Evolutionary conservation across 2,888 invertebrate genomes (phyloP), one percentile per base, ranked within the genome.

Genomic region (Hydrotaea cyrtoneurina): DNA sequence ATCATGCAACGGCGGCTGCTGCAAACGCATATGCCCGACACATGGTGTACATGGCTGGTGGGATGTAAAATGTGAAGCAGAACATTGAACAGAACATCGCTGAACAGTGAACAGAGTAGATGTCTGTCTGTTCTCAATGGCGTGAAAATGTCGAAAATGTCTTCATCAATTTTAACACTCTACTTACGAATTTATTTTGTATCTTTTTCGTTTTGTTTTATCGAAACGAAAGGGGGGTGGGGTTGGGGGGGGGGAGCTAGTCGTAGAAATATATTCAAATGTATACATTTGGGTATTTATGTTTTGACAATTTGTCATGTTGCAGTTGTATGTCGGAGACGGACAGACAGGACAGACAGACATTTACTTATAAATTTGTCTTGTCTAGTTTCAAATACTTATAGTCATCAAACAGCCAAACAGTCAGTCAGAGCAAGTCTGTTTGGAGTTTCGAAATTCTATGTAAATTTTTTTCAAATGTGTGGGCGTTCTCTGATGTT

Each of bases 111-210:
- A 2, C 46, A 46, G 71, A 21, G 55, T 53, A 19, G 26, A n/a
- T 57, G 53, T 36, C 31, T 21, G 21, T 55, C 13, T n/a, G 19
- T 55, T 50, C 53, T 81, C 73, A 76, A 85, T 85, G 85, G 86
- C 82, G 86, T 86, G 86, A 82, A 86, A 85, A 80, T 84, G 80
- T 79, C 78, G 78, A 86, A 84, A 86, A 86, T 91, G 90, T 90
- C 88, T 87, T 87, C 89, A 90, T 90, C 90, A 90, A 91, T 90
- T 88, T 89, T 78, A 82, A 81, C 85, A 86, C 84, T 84, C 72
- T 50, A 73, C 26, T 69, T 69, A 69, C 69, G 46, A 23, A 62
- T 31, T 36, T 69, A 46, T 69, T 15, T 39, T 59, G 10, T 50
- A 26, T 43, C 72, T 31, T 77, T 71, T 11, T 62, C 76, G 53